Evolutionary conservation across 2,888 invertebrate genomes (phyloP), one percentile per base, ranked within the genome.

Genomic region (Trichogramma evanescens): DNA sequence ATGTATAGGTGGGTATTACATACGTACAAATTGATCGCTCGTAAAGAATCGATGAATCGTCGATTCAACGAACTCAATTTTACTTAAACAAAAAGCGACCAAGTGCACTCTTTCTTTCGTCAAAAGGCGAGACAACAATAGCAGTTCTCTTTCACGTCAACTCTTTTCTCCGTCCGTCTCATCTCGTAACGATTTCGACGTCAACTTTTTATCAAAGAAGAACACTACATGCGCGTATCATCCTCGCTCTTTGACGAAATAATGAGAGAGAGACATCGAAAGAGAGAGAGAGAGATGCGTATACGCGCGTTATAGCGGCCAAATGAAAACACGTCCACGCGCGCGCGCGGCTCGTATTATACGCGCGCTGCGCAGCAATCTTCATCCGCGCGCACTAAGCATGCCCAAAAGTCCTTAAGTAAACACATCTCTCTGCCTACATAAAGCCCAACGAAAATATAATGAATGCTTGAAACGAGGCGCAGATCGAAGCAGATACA

Each of bases 401-500:
- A 48, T 9, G 42, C 40, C 38, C 55, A 10, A 5, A 49, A 45
- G 50, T 50, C 39, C 54, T 48, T 62, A 59, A 58, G 58, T 52
- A 63, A 66, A 66, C 62, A 65, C 53, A 62, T 56, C 55, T 54
- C 54, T 50, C n/a, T 26, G n/a, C 10, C 44, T 43, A 55, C 8
- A 54, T 62, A 61, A 70, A 67, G 74, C 72, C 74, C 73, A 75
- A 71, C 67, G 69, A 71, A 74, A 75, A 73, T 71, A 76, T 76
- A 76, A 76, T 76, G 74, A 76, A 76, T 75, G 75, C 74, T 74
- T 73, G 72, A 26, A 26, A 74, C 66, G 69, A 68, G 69, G 26
- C 26, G 26, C 26, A 26, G 26, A 26, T 26, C 26, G 26, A 26
- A 26, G 62, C 67, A 69, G 70, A 71, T 67, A 70, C 67, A 64